Evolutionary conservation across 2,113 vertebrate genomes (phyloP), one percentile per base, ranked within the genome.

Genomic region (Leptodactylus fuscus): DNA sequence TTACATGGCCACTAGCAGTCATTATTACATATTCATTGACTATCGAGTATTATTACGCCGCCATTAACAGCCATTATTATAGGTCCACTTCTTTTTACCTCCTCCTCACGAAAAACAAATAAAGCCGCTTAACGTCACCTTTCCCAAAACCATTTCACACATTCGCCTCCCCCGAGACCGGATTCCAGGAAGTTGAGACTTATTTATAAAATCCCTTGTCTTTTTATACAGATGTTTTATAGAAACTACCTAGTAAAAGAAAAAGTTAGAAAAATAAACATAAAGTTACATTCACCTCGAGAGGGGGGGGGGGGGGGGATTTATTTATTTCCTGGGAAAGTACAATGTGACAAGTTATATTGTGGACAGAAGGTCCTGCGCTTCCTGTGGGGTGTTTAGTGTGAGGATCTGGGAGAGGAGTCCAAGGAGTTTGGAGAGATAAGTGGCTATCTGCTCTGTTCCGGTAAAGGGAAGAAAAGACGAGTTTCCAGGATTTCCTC

Each of bases 401-500:
- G 84, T 48, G 24, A 73, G 65, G 49, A 60, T 86, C 55, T 69
- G n/a, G 24, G 77, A 18, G 74, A 83, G 70, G 82, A 85, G 49
- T 69, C 24, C 20, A 49, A 65, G 73, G 71, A 79, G 75, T 38
- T 38, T 9, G 34, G 36, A 73, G 49, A 86, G 84, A 86, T 86
- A 86, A 86, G 76, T 58, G 29, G 34, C 81, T 91, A 83, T 87
- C 86, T 88, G 88, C 81, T 87, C 77, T 38, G 86, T 86, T 67
- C 87, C 89, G 87, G 87, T 87, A 69, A 69, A 69, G 29, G 88
- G 77, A 89, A 88, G 0, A 13, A 90, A 91, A 69, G 87, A 73
- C 41, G 67, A 58, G n/a, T 65, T 51, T 88, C 84, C 83, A 53
- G 58, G 53, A 85, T 93, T 92, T 92, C 89, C 90, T 74, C 53